Conservation (phyloP, 2,888 invertebrate genomes). For the Aproaerema taeniolella region DNA sequence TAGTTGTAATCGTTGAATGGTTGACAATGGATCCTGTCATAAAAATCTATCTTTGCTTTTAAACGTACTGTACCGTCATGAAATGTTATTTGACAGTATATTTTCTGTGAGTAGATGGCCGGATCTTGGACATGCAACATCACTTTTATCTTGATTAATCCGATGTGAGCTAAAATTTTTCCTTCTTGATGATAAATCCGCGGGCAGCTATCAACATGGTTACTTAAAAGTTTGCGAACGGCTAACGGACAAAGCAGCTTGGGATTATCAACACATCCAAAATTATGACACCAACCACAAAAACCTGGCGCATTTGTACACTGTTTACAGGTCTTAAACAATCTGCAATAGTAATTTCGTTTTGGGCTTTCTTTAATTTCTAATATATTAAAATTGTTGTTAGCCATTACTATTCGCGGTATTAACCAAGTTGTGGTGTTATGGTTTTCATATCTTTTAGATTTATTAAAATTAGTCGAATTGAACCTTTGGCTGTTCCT, state of each 20-base stretch:
- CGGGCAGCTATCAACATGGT: constrained; percentile 13
- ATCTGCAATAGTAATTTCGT: too few species aligned
- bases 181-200: too few species aligned
- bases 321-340: constrained; percentile 31
- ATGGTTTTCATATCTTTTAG: too few species aligned
- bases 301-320: constrained; percentile 29
- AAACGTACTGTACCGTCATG: constrained; percentile 20
- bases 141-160: constrained; percentile 28
- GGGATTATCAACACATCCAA: constrained; percentile 31
- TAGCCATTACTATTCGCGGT: too few species aligned
- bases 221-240: constrained; percentile 22
- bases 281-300: constrained; percentile 44
- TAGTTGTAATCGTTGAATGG: constrained; percentile 13
- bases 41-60: constrained; percentile 18
- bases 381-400: too few species aligned
- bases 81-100: constrained; percentile 31
- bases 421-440: too few species aligned
- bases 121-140: constrained; percentile 30
- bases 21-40: constrained; percentile 20
- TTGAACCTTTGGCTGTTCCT: too few species aligned
- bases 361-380: too few species aligned
- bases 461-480: too few species aligned
- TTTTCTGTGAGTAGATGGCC: constrained; percentile 26
- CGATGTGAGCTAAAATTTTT: too few species aligned
- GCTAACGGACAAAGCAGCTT: constrained; percentile 30